Conservation (phyloP, 2,797 vertebrate genomes). For the Chelon labrosus region DNA sequence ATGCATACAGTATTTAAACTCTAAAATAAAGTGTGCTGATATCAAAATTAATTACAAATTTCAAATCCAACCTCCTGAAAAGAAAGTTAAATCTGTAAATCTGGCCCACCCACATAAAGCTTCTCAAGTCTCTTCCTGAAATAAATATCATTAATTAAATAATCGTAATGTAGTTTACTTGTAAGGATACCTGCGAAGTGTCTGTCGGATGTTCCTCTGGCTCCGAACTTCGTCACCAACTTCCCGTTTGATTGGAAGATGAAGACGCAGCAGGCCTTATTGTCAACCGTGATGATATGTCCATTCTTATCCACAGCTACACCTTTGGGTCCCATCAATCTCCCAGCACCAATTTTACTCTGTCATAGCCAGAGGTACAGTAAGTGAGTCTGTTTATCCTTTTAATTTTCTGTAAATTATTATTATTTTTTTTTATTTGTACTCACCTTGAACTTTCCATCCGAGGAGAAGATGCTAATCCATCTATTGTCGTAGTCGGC, state of each 20-base stretch:
- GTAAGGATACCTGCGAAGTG: conserved; percentile 91
- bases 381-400: not conserved
- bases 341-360: conserved; percentile 95
- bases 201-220: conserved; percentile 91
- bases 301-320: conserved; percentile 95
- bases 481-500: conserved; percentile 98
- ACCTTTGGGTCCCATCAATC: conserved; percentile 96
- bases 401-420: not conserved
- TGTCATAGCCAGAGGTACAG: conserved; percentile 53
- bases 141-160: conserved; percentile 6
- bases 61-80: conserved; percentile 35
- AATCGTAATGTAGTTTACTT: not conserved
- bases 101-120: conserved; percentile 54
- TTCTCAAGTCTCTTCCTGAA: conserved; percentile 2
- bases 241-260: conserved; percentile 98
- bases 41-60: not conserved
- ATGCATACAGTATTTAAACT: conserved; percentile 21
- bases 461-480: conserved; percentile 97
- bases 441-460: conserved; percentile 96
- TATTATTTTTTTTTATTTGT: not conserved
- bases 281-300: conserved; percentile 97
- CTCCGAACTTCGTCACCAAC: conserved; percentile 95
- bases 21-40: conserved; percentile 30
- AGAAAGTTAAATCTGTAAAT: conserved; percentile 64
- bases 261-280: conserved; percentile 97